A percentile compares a stretch with the other conserved stretches of the same genome.
These are phyloP conservation scores for Plagiodera versicolora DNA, from an alignment of 2,888 invertebrate species.

Conservation along the genomic window DNA sequence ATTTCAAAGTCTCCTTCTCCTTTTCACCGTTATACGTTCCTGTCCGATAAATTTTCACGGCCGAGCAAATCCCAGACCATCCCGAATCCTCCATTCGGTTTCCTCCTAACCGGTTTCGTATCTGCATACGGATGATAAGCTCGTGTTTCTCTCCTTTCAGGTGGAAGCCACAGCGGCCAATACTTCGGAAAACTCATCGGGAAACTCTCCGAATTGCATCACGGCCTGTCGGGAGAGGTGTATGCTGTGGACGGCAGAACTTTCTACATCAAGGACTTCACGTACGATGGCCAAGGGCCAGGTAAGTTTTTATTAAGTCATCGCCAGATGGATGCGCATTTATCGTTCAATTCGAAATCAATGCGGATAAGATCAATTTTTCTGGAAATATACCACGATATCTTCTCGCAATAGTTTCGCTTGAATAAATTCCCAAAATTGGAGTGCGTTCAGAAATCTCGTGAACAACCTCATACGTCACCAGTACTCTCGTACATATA, in stretches of 20 bases:
- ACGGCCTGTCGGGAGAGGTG: slow-evolving; percentile 82
- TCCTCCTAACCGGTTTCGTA: not conserved
- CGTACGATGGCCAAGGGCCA: slow-evolving; percentile 89
- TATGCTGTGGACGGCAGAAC: slow-evolving; percentile 88
- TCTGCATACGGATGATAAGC: not conserved
- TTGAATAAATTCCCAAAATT: no score
- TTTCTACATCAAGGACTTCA: slow-evolving; percentile 83
- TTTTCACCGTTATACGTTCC: no score
- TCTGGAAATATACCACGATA: no score
- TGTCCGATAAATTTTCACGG: not conserved
- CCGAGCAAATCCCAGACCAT: not conserved
- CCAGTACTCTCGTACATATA: no score
- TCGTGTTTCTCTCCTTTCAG: slow-evolving; percentile 26
- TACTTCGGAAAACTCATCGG: slow-evolving; percentile 82
- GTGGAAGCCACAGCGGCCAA: slow-evolving; percentile 49
- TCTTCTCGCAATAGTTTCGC: no score
- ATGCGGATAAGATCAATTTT: no score
- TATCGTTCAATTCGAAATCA: no score
- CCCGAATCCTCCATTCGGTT: not conserved
- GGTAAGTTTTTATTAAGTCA: slow-evolving; percentile 57
- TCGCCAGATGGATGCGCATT: no score
- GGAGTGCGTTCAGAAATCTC: no score
- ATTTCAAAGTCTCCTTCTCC: no score
- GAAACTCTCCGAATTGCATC: slow-evolving; percentile 75
- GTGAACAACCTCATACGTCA: no score